Evolutionary conservation across 2,888 invertebrate species (phyloP).

Genomic region (Clivina fossor): DNA sequence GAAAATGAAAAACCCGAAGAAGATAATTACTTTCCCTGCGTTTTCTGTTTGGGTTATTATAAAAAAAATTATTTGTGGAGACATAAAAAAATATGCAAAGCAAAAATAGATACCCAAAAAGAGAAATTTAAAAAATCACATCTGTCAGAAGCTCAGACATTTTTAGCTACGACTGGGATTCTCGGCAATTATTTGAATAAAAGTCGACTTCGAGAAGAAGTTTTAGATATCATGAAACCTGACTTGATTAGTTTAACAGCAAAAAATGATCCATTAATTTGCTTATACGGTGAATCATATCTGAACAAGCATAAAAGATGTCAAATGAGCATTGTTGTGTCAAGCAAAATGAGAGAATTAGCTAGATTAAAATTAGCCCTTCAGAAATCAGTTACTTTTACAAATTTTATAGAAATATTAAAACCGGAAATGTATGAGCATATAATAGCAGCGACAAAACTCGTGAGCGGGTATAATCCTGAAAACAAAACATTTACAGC

Average conservation of each 20-base stretch:
- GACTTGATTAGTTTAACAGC: conserved; percentile 38
- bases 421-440: conserved; percentile 32
- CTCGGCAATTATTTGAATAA: conserved; percentile 32
- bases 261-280: conserved; percentile 39
- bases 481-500: conserved; percentile 15
- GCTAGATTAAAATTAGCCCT: conserved; percentile 34
- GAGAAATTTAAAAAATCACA: conserved; percentile 31
- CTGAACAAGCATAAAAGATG: conserved; percentile 39
- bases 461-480: conserved; percentile 23
- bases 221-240: conserved; percentile 39
- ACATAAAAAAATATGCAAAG: conserved; percentile 37
- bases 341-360: conserved; percentile 40
- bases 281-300: conserved; percentile 38
- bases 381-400: conserved; percentile 5
- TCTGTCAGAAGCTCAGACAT: conserved; percentile 35
- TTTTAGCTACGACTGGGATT: conserved; percentile 28
- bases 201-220: conserved; percentile 37
- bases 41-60: conserved; percentile 37
- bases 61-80: conserved; percentile 30
- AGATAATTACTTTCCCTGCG: conserved; percentile 36
- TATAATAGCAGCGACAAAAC: conserved; percentile 31
- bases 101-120: too few relatives aligned
- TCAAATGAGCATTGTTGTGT: conserved; percentile 23
- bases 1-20: conserved; percentile 4
- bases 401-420: conserved; percentile 14